Evolutionary conservation across 2,888 invertebrate genomes (phyloP).

Genomic region (Exocentrus adspersus): DNA sequence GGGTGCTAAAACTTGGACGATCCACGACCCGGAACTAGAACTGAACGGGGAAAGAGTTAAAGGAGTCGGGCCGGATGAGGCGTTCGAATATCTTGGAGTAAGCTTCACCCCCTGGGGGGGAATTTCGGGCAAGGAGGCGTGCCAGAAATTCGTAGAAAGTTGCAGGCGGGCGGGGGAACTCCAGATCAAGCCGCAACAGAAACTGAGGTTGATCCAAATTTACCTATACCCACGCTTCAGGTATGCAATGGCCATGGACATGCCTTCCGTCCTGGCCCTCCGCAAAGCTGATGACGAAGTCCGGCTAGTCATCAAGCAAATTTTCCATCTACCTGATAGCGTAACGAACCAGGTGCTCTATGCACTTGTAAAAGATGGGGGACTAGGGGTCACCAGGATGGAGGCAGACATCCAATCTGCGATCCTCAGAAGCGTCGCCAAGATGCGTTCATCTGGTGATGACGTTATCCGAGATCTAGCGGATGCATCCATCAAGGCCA

Average conservation of each 20-base stretch:
- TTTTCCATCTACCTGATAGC: too few relatives aligned
- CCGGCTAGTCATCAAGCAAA: too few relatives aligned
- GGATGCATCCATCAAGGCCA: neutral
- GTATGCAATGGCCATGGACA: neutral
- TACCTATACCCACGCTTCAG: neutral
- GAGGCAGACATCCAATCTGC: neutral
- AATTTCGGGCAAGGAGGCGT: too few relatives aligned
- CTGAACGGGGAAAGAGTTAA: slow-evolving; percentile 36
- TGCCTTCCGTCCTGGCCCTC: neutral
- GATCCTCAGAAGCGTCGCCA: neutral
- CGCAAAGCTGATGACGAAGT: neutral
- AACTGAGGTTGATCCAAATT: too few relatives aligned
- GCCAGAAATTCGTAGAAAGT: too few relatives aligned
- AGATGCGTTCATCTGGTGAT: neutral
- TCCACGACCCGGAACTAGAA: slow-evolving; percentile 45
- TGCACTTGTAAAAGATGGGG: slow-evolving; percentile 6
- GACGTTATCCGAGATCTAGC: neutral
- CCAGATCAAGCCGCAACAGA: too few relatives aligned
- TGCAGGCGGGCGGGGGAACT: too few relatives aligned
- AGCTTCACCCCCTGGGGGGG: neutral
- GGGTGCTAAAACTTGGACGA: slow-evolving; percentile 42
- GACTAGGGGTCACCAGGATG: neutral
- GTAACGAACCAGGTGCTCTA: neutral
- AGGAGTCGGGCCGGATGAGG: slow-evolving; percentile 38
- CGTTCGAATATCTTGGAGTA: slow-evolving; percentile 50